Base-by-base conservation (phyloP, 2,797 vertebrate species). In the Nasua narica region DNA sequence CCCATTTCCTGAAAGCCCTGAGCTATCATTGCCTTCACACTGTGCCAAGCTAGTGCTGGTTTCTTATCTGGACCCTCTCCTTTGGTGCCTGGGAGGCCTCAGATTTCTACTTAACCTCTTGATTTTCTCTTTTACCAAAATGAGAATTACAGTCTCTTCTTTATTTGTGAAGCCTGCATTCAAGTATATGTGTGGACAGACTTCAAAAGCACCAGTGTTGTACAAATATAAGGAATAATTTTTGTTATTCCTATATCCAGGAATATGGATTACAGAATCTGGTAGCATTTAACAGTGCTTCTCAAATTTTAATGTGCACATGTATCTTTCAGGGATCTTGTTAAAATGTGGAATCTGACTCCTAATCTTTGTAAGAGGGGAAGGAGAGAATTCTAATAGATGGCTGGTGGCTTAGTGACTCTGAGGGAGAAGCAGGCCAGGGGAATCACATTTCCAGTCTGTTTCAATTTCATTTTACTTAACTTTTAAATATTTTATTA, bases 401-500 rank as follows among this genome's bases (percentile, higher is more conserved):
- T 0, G 16, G 43, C 19, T 87, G 46, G 46, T 23, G 54, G 27
- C 76, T 95, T 62, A 52, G 87, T 10, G 50, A 72, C 78, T 94
- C n/a, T 87, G 92, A 90, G 37, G 23, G 35, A 92, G 50, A 92
- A 54, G 56, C 72, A 87, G 46, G 0, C 37, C 40, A 23, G 46
- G 69, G 3, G 37, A 87, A n/a, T 84, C 7, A n/a, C n/a, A 67
- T 90, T 90, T 88, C 76, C 85, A 54, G 48, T 76, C 40, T 40
- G 3, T 90, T 94, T 78, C 43, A 81, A 81, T 83, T 65, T 81
- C 29, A 40, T 89, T 88, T 72, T 81, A 56, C 32, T 87, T 56
- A 46, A 32, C 70, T 79, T 89, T 94, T 60, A 10, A 23, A 35
- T 56, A 16, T 83, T 83, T 95, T 37, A 74, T 83, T 16, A 54